These are phyloP conservation scores for Mantis religiosa DNA, from an alignment of 2,888 invertebrate species.

Conservation along the genomic window DNA sequence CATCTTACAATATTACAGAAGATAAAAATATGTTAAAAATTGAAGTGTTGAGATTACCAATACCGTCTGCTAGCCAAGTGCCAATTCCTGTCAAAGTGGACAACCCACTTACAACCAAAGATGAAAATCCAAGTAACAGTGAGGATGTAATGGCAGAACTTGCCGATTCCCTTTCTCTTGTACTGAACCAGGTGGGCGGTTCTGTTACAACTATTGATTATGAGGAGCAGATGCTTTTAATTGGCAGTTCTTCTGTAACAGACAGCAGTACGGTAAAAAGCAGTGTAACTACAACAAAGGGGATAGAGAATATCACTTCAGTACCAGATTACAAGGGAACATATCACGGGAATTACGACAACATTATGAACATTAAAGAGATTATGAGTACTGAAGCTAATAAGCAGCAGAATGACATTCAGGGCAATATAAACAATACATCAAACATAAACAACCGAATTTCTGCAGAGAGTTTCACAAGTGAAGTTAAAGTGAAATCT, in stretches of 20 bases:
- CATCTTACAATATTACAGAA: neutral
- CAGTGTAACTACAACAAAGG: neutral
- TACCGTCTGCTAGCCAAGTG: neutral
- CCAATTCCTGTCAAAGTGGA: neutral
- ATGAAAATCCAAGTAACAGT: neutral
- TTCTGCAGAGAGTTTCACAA: neutral
- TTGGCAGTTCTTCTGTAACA: neutral
- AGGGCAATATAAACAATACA: neutral
- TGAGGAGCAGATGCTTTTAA: neutral
- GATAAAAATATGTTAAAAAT: neutral
- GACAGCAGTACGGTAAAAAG: neutral
- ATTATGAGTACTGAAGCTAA: neutral
- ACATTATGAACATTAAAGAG: neutral
- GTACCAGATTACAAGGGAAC: neutral
- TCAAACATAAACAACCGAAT: neutral
- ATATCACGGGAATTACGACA: neutral
- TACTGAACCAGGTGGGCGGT: constrained; percentile 25
- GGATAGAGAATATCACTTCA: neutral
- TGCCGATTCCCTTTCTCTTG: constrained; percentile 23
- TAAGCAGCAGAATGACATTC: neutral
- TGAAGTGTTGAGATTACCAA: neutral
- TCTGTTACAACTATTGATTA: constrained; percentile 18
- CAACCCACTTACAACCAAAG: neutral
- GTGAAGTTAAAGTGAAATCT: neutral
- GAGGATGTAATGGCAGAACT: constrained; percentile 20